Evolutionary conservation across 2,888 invertebrate genomes (phyloP).

Genomic region (Eurytoma adleriae): DNA sequence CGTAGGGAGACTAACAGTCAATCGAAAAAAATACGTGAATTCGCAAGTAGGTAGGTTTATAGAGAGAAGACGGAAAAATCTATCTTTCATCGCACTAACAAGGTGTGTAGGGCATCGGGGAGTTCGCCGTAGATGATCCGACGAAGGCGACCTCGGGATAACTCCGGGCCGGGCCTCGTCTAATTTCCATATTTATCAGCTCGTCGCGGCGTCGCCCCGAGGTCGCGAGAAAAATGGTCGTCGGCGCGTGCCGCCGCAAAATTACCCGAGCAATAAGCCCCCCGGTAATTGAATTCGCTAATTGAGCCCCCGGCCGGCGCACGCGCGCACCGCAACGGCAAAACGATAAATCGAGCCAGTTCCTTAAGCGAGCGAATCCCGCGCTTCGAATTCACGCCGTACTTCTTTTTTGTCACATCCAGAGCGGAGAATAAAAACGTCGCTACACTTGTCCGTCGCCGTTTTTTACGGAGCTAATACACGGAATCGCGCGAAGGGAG

Average conservation of each 20-base stretch:
- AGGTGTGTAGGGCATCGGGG: conserved; percentile 12
- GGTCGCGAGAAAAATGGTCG: conserved; percentile 28
- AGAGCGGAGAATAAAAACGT: not conserved
- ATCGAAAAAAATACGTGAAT: not conserved
- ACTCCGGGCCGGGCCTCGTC: conserved; percentile 5
- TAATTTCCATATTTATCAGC: conserved; percentile 56
- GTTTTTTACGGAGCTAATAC: too few species aligned
- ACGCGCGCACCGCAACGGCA: not conserved
- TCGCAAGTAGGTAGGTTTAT: not conserved
- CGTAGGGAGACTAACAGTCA: not conserved
- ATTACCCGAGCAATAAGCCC: conserved; percentile 21
- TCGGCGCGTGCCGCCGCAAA: conserved; percentile 41
- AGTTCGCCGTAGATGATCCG: not conserved
- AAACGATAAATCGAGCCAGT: too few species aligned
- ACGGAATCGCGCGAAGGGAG: not conserved
- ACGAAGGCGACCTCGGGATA: conserved; percentile 3
- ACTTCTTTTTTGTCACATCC: not conserved
- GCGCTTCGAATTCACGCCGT: not conserved
- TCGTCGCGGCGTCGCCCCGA: conserved; percentile 15
- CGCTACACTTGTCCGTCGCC: too few species aligned
- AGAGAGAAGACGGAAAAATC: too few species aligned
- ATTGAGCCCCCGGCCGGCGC: not conserved
- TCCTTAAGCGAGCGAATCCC: not conserved
- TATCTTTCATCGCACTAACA: conserved; percentile 49
- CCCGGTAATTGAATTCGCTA: conserved; percentile 14